A percentile compares a stretch with the other conserved stretches of the same genome.
These are phyloP conservation scores for Sinonovacula constricta DNA, from an alignment of 1,140 invertebrate genomes.

Conservation along the genomic window DNA sequence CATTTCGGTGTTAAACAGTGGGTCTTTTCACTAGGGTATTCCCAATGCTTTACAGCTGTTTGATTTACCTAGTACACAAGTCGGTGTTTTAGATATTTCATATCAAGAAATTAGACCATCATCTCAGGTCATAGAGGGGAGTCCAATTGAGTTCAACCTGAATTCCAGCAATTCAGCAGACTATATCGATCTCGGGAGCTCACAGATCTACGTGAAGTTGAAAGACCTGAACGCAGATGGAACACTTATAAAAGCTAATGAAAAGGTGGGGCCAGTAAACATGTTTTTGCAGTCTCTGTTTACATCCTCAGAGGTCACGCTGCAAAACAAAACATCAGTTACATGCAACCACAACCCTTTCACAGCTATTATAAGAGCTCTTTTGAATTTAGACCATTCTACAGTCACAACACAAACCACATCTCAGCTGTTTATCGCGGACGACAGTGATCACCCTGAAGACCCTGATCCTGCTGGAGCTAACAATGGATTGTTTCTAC, in stretches of 20 bases:
- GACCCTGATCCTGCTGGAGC: neutral
- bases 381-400: conserved; percentile 1
- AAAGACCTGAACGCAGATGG: conserved; percentile 13
- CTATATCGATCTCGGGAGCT: neutral
- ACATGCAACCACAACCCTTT: conserved; percentile 39
- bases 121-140: neutral
- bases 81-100: too few relatives aligned
- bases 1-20: too few relatives aligned
- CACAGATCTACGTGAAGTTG: conserved; percentile 18
- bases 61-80: too few relatives aligned
- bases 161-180: too few relatives aligned
- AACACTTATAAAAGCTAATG: neutral
- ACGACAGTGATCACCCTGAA: neutral
- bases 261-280: conserved; percentile 30
- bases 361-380: conserved; percentile 19
- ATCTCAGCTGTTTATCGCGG: neutral
- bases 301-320: too few relatives aligned
- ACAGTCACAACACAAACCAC: neutral
- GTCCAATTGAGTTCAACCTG: neutral
- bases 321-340: too few relatives aligned
- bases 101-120: neutral
- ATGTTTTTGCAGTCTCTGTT: conserved; percentile 36
- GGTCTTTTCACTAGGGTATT: too few relatives aligned
- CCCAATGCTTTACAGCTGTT: too few relatives aligned
- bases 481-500: conserved; percentile 17